These are phyloP conservation scores for Calliopum simillimum DNA, from an alignment of 2,888 invertebrate genomes.

Conservation along the genomic window DNA sequence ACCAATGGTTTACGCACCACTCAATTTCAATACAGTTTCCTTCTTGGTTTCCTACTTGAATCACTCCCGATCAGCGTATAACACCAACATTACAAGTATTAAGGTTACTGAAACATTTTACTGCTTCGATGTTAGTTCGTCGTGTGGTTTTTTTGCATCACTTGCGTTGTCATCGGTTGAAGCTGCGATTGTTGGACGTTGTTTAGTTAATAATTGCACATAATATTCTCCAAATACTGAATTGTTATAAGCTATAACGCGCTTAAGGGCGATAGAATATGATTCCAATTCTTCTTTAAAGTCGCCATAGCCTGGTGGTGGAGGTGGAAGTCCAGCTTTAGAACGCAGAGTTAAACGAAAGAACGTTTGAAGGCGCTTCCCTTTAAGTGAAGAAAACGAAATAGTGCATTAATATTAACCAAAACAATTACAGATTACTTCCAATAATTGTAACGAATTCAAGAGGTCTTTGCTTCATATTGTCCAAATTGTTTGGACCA, in stretches of 20 bases:
- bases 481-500: too few species aligned
- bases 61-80: constrained; percentile 20
- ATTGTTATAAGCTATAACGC: constrained; percentile 65
- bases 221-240: constrained; percentile 66
- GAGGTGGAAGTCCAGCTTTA: constrained; percentile 54
- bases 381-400: constrained; percentile 45
- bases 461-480: too few species aligned
- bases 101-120: neutral
- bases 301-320: constrained; percentile 64
- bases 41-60: neutral
- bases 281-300: constrained; percentile 62
- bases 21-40: neutral
- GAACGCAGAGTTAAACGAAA: constrained; percentile 59
- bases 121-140: neutral
- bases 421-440: too few species aligned
- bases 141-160: neutral
- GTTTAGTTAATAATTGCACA: constrained; percentile 57
- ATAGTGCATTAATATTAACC: too few species aligned
- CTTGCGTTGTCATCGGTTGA: constrained; percentile 16
- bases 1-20: neutral
- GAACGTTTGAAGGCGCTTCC: constrained; percentile 63
- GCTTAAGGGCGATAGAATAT: constrained; percentile 60
- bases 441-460: too few species aligned
- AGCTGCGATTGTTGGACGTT: constrained; percentile 28
- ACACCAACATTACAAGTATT: neutral